Conservation (phyloP, 1,140 invertebrate genomes). For the Aphaenogaster ashmeadi region DNA sequence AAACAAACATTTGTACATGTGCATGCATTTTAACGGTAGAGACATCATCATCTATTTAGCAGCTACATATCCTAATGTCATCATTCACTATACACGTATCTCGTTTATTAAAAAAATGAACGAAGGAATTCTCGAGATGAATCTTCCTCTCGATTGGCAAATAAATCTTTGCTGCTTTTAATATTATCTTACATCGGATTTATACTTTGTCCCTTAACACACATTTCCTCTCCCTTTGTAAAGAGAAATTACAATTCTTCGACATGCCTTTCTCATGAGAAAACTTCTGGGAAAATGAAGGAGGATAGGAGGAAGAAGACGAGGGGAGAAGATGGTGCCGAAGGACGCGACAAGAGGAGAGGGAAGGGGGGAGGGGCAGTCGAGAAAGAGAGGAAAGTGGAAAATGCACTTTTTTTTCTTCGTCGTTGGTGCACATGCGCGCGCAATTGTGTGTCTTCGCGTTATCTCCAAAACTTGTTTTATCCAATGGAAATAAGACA, state of each 20-base stretch:
- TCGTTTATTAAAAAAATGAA: constrained; percentile 56
- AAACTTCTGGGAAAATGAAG: constrained; percentile 36
- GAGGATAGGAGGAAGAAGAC: not conserved
- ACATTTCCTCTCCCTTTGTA: constrained; percentile 66
- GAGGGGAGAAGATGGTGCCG: not conserved
- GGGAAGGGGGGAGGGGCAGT: constrained; percentile 54
- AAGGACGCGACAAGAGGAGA: constrained; percentile 47
- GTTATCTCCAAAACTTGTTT: constrained; percentile 56
- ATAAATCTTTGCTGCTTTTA: constrained; percentile 61
- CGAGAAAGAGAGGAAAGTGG: constrained; percentile 74
- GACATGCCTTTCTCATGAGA: constrained; percentile 53
- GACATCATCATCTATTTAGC: constrained; percentile 59
- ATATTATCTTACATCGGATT: constrained; percentile 59
- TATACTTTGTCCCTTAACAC: constrained; percentile 44
- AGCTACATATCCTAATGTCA: constrained; percentile 57
- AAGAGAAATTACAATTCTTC: constrained; percentile 61
- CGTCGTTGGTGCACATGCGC: constrained; percentile 73
- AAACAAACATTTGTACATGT: constrained; percentile 69
- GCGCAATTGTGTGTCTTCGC: constrained; percentile 62
- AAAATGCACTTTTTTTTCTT: constrained; percentile 68
- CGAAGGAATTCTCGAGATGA: constrained; percentile 58
- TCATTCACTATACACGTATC: constrained; percentile 56
- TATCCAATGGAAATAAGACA: constrained; percentile 72
- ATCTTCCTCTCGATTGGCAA: constrained; percentile 60
- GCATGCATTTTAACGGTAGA: constrained; percentile 64